phyloP scores from a whole-genome alignment of 2,797 vertebrate genomes.

The Chelon auratus region DNA sequence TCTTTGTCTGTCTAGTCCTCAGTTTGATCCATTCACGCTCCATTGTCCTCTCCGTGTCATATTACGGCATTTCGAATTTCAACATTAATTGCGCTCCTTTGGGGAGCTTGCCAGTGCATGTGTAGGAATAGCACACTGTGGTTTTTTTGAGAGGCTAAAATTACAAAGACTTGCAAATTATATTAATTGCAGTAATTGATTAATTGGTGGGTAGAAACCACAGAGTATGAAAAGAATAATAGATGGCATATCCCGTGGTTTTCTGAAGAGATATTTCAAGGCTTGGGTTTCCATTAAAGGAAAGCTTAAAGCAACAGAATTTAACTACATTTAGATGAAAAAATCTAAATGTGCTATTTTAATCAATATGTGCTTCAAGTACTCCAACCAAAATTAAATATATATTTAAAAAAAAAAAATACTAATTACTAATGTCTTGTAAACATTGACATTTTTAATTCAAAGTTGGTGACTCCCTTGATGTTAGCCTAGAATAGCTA shows the following conservation, averaged over 20 bases:
- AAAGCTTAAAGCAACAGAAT: neutral
- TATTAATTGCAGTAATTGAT: conserved; percentile 60
- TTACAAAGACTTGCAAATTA: conserved; percentile 58
- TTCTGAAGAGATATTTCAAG: conserved; percentile 1
- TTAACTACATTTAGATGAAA: no score
- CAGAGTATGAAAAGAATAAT: conserved; percentile 18
- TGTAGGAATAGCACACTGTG: conserved; percentile 38
- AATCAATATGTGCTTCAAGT: neutral
- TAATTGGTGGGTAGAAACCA: conserved; percentile 55
- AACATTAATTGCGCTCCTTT: conserved; percentile 52
- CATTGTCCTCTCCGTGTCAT: conserved; percentile 55
- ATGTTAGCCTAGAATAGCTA: no score
- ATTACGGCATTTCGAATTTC: conserved; percentile 56
- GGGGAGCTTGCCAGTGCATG: conserved; percentile 15
- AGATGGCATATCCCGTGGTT: conserved; percentile 26
- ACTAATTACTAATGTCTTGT: no score
- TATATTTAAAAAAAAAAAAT: no score
- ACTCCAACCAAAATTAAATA: no score
- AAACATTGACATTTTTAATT: no score
- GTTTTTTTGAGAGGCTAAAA: conserved; percentile 47
- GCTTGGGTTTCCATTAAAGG: neutral
- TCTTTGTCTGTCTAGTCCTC: conserved; percentile 35
- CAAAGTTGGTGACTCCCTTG: no score
- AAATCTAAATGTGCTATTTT: neutral
- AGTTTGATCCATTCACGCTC: conserved; percentile 58